phyloP scores from a whole-genome alignment of 2,797 vertebrate genomes.

The Alauda arvensis region DNA sequence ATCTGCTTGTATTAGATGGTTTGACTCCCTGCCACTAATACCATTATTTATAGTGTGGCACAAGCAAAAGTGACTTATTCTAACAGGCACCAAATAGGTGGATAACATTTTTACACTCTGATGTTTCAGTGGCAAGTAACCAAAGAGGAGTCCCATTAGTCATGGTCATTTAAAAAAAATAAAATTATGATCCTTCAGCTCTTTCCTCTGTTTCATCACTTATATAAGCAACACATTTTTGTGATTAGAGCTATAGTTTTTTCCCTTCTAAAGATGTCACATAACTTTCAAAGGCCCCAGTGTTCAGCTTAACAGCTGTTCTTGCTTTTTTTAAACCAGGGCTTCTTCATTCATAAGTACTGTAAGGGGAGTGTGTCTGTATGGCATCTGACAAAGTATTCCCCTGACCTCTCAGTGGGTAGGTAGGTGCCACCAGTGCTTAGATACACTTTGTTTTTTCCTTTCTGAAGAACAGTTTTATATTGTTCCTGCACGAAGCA shows the following conservation, averaged over 20 bases:
- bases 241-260: slow-evolving; percentile 6
- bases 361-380: background rate
- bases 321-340: slow-evolving; percentile 23
- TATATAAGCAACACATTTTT: slow-evolving; percentile 1
- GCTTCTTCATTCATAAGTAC: slow-evolving; percentile 11
- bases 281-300: slow-evolving; percentile 19
- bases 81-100: slow-evolving; percentile 17
- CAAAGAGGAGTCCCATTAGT: background rate
- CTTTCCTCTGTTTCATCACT: slow-evolving; percentile 29
- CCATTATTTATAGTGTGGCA: slow-evolving; percentile 42
- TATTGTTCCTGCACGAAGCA: background rate
- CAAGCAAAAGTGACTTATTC: slow-evolving; percentile 25
- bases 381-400: background rate
- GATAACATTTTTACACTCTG: slow-evolving; percentile 40
- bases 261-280: slow-evolving; percentile 28
- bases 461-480: background rate
- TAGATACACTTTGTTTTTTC: background rate
- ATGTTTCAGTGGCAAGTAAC: slow-evolving; percentile 53
- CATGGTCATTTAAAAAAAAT: background rate
- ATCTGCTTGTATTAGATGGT: background rate
- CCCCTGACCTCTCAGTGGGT: background rate
- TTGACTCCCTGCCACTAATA: slow-evolving; percentile 13
- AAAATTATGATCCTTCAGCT: background rate
- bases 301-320: slow-evolving; percentile 48
- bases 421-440: background rate